Conservation (phyloP, 2,888 invertebrate species). For the Acanthosepion esculentum region DNA sequence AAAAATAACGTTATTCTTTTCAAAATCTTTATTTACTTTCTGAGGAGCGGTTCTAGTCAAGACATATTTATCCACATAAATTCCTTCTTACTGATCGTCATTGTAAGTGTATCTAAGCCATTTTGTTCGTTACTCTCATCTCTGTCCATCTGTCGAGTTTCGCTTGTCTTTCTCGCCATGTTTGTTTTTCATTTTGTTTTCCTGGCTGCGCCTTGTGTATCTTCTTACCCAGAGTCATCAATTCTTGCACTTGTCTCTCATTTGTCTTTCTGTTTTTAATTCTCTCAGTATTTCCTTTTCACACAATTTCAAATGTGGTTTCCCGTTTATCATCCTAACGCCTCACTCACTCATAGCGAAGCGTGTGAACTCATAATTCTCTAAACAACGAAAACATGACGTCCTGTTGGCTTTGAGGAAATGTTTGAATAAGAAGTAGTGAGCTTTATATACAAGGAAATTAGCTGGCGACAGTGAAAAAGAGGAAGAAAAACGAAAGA, state of each 20-base stretch:
- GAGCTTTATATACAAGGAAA: not conserved
- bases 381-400: not conserved
- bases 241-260: not conserved
- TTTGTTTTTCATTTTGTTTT: not conserved
- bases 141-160: slow-evolving; percentile 13
- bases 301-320: not conserved
- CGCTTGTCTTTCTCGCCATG: not conserved
- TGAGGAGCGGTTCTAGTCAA: no score
- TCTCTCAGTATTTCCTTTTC: not conserved
- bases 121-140: not conserved
- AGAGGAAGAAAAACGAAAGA: no score
- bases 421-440: not conserved
- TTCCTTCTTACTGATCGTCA: not conserved
- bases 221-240: not conserved
- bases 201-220: not conserved
- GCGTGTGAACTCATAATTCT: not conserved
- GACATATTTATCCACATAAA: no score
- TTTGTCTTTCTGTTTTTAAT: not conserved
- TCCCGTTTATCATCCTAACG: not conserved
- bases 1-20: no score
- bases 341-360: not conserved
- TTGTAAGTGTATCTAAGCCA: not conserved
- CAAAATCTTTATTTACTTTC: no score
- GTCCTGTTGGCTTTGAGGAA: not conserved
- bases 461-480: no score